A percentile compares a stretch with the other conserved stretches of the same genome.
phyloP scores from a whole-genome alignment of 1,140 invertebrate species.

The Hermetia illucens region DNA sequence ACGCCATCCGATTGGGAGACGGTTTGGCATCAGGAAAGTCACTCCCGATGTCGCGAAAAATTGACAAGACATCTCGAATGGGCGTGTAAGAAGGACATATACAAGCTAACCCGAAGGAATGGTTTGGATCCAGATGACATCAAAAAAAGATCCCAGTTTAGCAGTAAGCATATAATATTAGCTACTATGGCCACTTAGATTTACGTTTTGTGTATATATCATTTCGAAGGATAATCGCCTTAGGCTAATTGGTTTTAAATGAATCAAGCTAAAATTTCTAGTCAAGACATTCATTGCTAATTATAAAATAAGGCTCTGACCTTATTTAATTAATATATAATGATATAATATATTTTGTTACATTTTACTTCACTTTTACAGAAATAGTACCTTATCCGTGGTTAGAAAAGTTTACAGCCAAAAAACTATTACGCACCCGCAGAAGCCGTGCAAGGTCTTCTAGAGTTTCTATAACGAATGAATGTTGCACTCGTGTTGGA shows the following conservation, averaged over 20 bases:
- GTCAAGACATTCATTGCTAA: no score
- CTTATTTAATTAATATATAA: no score
- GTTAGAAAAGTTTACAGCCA: constrained; percentile 24
- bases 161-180: no score
- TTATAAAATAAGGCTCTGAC: no score
- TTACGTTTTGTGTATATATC: no score
- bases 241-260: no score
- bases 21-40: constrained; percentile 41
- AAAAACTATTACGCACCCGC: constrained; percentile 24
- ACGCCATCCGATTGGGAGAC: constrained; percentile 40
- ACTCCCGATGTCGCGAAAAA: constrained; percentile 38
- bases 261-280: no score
- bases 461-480: constrained; percentile 36
- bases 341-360: no score
- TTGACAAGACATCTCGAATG: constrained; percentile 39
- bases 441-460: constrained; percentile 18
- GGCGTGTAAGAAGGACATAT: constrained; percentile 47
- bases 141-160: no score
- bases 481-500: constrained; percentile 40
- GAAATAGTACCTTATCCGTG: constrained; percentile 17
- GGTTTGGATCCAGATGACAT: constrained; percentile 15
- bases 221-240: no score
- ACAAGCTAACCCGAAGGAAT: constrained; percentile 34
- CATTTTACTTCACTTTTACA: constrained; percentile 1
- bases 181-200: no score